Evolutionary conservation across 2,888 invertebrate genomes (phyloP), one percentile per base, ranked within the genome.

Genomic region (Harmothoe impar): DNA sequence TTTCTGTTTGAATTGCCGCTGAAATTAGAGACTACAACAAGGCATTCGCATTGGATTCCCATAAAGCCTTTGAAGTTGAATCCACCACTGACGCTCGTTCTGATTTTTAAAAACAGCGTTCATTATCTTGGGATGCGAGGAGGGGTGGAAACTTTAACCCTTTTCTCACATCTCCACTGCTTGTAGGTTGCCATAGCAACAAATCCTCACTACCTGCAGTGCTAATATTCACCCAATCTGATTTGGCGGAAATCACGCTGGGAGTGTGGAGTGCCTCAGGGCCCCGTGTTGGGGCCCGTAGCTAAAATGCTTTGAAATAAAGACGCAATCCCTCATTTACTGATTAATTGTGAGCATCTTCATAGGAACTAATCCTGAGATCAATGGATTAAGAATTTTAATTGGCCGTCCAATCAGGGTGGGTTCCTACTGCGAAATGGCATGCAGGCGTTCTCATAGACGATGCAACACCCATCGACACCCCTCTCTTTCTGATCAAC

Each of bases 11-110:
- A 72, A 72, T 29, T 29, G 31, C 31, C 7, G 25, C 25, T 72
- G 72, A 72, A 72, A 72, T 72, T 29, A 72, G 72, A 72, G 29
- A 72, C 72, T 72, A 72, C 72, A 72, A 29, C 72, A 72, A 72
- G 25, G 72, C 62, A n/a, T n/a, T n/a, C 3, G 62, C 62, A 62
- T 62, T n/a, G 23, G 62, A 62, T 62, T 62, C 62, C 29, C 72
- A 15, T 23, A 23, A 23, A 72, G 72, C 7, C 72, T 72, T 72
- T 72, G 62, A 72, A 72, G 72, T 29, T 72, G 17, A 72, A 31
- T 72, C 72, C 31, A 15, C 17, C 31, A 25, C 72, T 29, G 72
- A n/a, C 25, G 20, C 31, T 72, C 20, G 20, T 29, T 72, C 72
- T 29, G 72, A 29, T 12, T 72, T n/a, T 72, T 72, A 72, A 72